Evolutionary conservation across 2,797 vertebrate genomes (phyloP).

Genomic region (Tokudaia tokunoshimensis): DNA sequence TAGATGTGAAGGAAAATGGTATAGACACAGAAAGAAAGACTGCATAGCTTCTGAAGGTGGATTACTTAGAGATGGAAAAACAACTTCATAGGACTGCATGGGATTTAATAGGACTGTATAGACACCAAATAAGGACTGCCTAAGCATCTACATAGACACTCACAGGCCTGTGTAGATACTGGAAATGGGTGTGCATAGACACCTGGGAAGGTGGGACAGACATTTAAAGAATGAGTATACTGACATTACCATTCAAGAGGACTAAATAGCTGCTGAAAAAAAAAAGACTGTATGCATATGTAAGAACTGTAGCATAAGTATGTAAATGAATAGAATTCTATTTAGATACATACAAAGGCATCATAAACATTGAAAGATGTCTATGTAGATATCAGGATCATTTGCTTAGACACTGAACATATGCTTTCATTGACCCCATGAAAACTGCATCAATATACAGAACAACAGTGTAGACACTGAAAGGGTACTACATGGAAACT

Average conservation of each 20-base stretch:
- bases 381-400: neutral
- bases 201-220: neutral
- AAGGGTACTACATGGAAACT: neutral
- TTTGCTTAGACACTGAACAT: neutral
- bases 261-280: too few relatives aligned
- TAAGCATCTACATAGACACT: neutral
- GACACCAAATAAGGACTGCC: too few relatives aligned
- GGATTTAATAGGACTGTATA: neutral
- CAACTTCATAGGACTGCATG: neutral
- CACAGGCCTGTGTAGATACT: too few relatives aligned
- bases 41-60: neutral
- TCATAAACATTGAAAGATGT: too few relatives aligned
- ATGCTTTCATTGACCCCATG: neutral
- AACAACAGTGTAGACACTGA: neutral
- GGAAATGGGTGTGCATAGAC: neutral
- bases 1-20: neutral
- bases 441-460: neutral
- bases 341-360: neutral
- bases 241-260: neutral
- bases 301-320: neutral
- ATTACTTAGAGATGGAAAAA: neutral
- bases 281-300: neutral
- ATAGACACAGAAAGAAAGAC: neutral
- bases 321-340: neutral
- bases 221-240: neutral